Evolutionary conservation across 2,797 vertebrate genomes (phyloP), one percentile per base, ranked within the genome.

Genomic region (Chanos chanos): DNA sequence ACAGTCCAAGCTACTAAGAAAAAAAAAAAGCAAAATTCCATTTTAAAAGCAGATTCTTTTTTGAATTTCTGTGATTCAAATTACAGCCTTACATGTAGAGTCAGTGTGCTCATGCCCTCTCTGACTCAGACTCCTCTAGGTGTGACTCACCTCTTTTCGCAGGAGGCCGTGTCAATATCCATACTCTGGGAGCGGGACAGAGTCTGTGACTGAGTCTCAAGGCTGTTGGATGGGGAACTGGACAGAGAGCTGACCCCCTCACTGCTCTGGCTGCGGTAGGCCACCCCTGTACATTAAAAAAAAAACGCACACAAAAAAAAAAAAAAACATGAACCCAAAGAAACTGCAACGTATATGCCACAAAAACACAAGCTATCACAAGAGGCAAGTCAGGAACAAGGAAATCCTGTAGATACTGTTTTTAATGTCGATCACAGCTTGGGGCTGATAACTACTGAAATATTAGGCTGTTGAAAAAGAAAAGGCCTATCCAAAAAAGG

Each of bases 171-270:
- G 73, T 99, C 97, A 16, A 99, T 99, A 76, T 99, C 96, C 96
- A 99, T 99, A 88, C 97, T 99, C 87, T 99, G 97, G 22, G 97
- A 99, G 39, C 97, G 92, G 36, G 97, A 99, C 68, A 99, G 91
- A 77, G 92, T 96, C 83, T 99, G 97, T 72, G 96, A 98, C 51
- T 98, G 97, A 5, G 94, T 97, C 89, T 99, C 97, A 69, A 98
- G 94, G 90, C 96, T 98, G 86, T 98, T 98, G 54, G 96, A 99
- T 40, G 97, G 96, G 9, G 97, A 99, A 84, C 97, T 99, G 88
- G 96, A 98, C 74, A 99, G 94, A 52, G 97, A 99, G 81, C 96
- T 99, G 81, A 99, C 96, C 36, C 97, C 97, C 86, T 99, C 97
- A 1, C 96, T 99, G 92, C 97, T 99, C 91, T 99, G 97, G 87